Percentiles rank a stretch among this genome's conserved stretches.
Evolutionary conservation across 2,113 vertebrate genomes (phyloP).

Genomic region (Sclerurus mexicanus): DNA sequence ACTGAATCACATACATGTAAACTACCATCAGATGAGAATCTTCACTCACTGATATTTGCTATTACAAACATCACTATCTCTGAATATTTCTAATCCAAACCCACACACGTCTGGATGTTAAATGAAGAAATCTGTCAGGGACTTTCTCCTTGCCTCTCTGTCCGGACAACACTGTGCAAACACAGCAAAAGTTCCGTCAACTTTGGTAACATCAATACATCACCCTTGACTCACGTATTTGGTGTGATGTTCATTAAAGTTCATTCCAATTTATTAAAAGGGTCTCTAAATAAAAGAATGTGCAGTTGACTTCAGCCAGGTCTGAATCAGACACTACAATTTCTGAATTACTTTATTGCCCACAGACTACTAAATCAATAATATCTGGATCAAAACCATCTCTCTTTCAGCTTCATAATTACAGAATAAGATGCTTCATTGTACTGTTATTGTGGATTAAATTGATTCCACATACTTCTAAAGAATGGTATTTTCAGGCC

Average conservation of each 20-base stretch:
- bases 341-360: slow-evolving; percentile 46
- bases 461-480: slow-evolving; percentile 45
- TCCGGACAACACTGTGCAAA: background rate
- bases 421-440: slow-evolving; percentile 34
- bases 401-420: slow-evolving; percentile 33
- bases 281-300: background rate
- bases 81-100: background rate
- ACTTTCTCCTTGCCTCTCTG: background rate
- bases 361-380: slow-evolving; percentile 43
- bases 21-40: background rate
- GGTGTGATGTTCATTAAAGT: slow-evolving; percentile 17
- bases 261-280: slow-evolving; percentile 36
- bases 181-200: background rate
- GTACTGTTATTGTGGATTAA: slow-evolving; percentile 32
- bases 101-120: background rate
- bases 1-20: background rate
- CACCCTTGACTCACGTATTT: background rate
- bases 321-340: background rate
- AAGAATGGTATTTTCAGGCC: slow-evolving; percentile 29
- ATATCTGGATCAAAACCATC: slow-evolving; percentile 37
- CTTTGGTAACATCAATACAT: background rate
- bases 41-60: background rate
- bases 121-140: background rate
- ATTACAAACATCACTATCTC: background rate
- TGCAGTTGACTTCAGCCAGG: background rate